phyloP scores from a whole-genome alignment of 2,797 vertebrate species.

The Cephalopachus bancanus region DNA sequence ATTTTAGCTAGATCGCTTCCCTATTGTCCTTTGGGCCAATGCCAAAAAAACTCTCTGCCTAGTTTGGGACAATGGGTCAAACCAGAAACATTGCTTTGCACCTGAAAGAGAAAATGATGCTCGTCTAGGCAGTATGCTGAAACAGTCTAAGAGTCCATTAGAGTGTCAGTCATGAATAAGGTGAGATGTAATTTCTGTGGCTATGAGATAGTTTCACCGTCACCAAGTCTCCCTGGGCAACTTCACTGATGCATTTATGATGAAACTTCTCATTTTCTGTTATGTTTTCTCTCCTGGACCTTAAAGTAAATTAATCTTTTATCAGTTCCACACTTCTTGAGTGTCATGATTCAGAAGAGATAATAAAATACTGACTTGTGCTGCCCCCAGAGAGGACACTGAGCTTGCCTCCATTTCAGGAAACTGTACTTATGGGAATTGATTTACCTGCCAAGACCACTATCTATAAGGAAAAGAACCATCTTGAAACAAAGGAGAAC shows the following conservation, averaged over 20 bases:
- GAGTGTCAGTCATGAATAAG: constrained; percentile 59
- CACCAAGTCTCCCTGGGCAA: constrained; percentile 59
- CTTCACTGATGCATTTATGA: constrained; percentile 62
- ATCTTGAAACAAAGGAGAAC: constrained; percentile 21
- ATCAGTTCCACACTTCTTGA: constrained; percentile 72
- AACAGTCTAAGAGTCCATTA: constrained; percentile 46
- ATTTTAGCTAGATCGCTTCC: constrained; percentile 82
- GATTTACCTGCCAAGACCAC: constrained; percentile 62
- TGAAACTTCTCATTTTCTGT: constrained; percentile 77
- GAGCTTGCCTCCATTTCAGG: constrained; percentile 65
- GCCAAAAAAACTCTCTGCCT: constrained; percentile 76
- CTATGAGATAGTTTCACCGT: constrained; percentile 61
- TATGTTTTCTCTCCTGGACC: constrained; percentile 73
- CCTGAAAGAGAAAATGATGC: constrained; percentile 73
- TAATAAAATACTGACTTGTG: constrained; percentile 69
- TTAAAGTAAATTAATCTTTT: constrained; percentile 80
- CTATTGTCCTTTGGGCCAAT: constrained; percentile 73
- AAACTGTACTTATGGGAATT: constrained; percentile 35
- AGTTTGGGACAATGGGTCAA: constrained; percentile 73
- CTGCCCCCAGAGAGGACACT: constrained; percentile 42
- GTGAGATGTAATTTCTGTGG: constrained; percentile 37
- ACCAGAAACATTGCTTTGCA: constrained; percentile 70
- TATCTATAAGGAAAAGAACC: constrained; percentile 54
- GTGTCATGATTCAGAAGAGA: constrained; percentile 68
- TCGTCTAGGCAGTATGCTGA: constrained; percentile 9